A percentile compares a stretch with the other conserved stretches of the same genome.
These are phyloP conservation scores for Nematostella vectensis DNA, from an alignment of 92 coral and sea anemone genomes.

Conservation along the genomic window DNA sequence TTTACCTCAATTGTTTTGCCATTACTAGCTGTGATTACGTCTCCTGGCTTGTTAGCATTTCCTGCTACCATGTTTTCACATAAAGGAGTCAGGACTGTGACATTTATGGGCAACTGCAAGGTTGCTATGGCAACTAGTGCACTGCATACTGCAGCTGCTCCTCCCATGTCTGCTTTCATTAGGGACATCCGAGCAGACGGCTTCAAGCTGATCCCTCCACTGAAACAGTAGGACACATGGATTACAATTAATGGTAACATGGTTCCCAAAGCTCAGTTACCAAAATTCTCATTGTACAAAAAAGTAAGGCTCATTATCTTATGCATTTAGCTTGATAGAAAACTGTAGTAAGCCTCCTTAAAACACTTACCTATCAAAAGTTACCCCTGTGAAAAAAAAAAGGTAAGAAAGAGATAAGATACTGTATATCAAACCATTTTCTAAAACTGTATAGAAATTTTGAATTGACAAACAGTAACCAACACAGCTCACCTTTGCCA, in stretches of 20 bases:
- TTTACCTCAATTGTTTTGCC: constrained; percentile 91
- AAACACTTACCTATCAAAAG: constrained; percentile 97
- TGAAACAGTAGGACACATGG: too few relatives aligned
- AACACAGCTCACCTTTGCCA: constrained; percentile 66
- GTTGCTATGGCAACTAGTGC: constrained; percentile 82
- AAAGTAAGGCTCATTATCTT: background rate
- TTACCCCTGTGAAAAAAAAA: constrained; percentile 58
- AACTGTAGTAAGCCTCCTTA: too few relatives aligned
- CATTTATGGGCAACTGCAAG: constrained; percentile 82
- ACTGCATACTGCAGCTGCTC: constrained; percentile 89
- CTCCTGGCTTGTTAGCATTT: constrained; percentile 82
- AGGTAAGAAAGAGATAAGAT: background rate
- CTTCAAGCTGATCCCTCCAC: constrained; percentile 94
- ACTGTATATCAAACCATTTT: background rate
- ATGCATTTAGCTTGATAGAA: too few relatives aligned
- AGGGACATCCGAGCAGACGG: constrained; percentile 72
- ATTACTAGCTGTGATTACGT: constrained; percentile 86
- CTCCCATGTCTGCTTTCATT: constrained; percentile 98
- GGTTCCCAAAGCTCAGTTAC: too few relatives aligned
- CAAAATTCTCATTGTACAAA: background rate
- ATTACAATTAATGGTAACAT: background rate
- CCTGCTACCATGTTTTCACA: constrained; percentile 96
- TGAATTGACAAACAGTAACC: too few relatives aligned
- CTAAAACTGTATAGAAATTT: too few relatives aligned
- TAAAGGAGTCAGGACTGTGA: constrained; percentile 68